Evolutionary conservation across 2,797 vertebrate species (phyloP).

Genomic region (Denticeps clupeoides): DNA sequence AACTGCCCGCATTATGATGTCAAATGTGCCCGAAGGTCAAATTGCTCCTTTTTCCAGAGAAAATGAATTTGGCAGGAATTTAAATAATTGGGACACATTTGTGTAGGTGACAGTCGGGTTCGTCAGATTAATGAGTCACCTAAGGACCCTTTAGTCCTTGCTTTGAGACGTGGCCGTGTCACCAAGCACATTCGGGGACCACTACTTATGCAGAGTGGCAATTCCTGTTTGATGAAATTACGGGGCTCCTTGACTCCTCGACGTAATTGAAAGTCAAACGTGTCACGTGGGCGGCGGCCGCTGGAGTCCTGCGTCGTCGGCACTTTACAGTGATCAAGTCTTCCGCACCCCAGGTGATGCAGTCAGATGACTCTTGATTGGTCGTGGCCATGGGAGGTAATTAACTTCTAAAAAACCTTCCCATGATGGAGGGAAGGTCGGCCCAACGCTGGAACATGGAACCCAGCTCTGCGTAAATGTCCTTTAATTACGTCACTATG

Average conservation of each 20-base stretch:
- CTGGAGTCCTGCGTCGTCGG: no score
- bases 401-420: neutral
- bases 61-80: no score
- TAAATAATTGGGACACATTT: no score
- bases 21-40: conserved; percentile 15
- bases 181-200: conserved; percentile 3
- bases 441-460: neutral
- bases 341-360: conserved; percentile 2
- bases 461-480: neutral
- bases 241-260: conserved; percentile 1
- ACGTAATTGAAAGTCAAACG: conserved; percentile 2
- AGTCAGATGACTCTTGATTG: neutral
- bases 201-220: neutral
- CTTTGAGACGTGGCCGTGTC: neutral
- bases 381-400: neutral
- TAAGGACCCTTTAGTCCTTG: conserved; percentile 1
- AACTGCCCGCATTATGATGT: no score
- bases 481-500: neutral
- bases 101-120: no score
- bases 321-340: conserved; percentile 11
- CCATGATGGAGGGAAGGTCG: conserved; percentile 1
- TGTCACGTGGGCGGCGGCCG: conserved; percentile 2
- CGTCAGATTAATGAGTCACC: no score
- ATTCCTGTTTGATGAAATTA: conserved; percentile 12
- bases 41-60: neutral